Evolutionary conservation across 23 tunicate species (phyloP).

Genomic region (Styela clava): DNA sequence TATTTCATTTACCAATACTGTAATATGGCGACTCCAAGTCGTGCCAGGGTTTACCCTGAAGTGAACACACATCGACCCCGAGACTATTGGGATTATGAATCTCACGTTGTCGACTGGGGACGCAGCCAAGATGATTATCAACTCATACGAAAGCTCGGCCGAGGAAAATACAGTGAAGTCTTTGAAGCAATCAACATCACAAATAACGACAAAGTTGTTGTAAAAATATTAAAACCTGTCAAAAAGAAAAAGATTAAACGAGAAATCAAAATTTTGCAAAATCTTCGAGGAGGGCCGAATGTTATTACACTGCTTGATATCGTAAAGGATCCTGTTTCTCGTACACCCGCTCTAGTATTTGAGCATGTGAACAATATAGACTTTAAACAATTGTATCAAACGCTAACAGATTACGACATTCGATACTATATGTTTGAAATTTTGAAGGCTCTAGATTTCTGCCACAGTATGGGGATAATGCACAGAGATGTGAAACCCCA

Average conservation of each 20-base stretch:
- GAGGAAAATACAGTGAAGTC: conserved; percentile 39
- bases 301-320: conserved; percentile 34
- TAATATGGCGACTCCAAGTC: conserved; percentile 36
- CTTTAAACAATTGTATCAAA: conserved; percentile 33
- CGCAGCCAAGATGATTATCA: conserved; percentile 41
- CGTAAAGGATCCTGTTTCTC: conserved; percentile 36
- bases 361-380: conserved; percentile 45
- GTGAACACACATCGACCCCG: conserved; percentile 39
- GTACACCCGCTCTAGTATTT: conserved; percentile 35
- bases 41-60: conserved; percentile 39
- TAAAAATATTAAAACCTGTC: conserved; percentile 35
- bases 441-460: conserved; percentile 24
- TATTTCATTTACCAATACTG: no score
- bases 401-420: conserved; percentile 27
- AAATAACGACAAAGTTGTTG: conserved; percentile 32
- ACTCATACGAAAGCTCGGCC: conserved; percentile 38
- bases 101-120: conserved; percentile 49
- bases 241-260: conserved; percentile 39
- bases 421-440: conserved; percentile 32
- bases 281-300: conserved; percentile 38
- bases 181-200: conserved; percentile 47
- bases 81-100: conserved; percentile 43
- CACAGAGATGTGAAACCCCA: conserved; percentile 44
- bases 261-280: conserved; percentile 39
- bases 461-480: conserved; percentile 35